Percentiles rank a stretch among this genome's conserved stretches.
Evolutionary conservation across 2,113 vertebrate genomes (phyloP).

Genomic region (Ptilonorhynchus violaceus): DNA sequence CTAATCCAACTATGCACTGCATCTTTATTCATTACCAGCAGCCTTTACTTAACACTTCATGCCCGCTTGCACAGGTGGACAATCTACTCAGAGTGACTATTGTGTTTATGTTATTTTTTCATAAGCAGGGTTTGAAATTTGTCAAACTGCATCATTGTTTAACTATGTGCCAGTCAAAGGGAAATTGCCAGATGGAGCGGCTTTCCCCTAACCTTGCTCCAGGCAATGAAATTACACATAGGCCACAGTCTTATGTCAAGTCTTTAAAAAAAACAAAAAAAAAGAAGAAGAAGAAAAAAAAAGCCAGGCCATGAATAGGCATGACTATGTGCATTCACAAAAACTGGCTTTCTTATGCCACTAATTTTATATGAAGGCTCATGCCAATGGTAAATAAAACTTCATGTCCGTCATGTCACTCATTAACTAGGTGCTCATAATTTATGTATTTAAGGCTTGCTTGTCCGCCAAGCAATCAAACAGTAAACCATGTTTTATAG

Average conservation of each 20-base stretch:
- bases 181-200: conserved; percentile 84
- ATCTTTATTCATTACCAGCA: conserved; percentile 82
- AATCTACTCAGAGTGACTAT: conserved; percentile 76
- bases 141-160: conserved; percentile 96
- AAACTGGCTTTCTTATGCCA: conserved; percentile 68
- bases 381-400: conserved; percentile 76
- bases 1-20: conserved; percentile 78
- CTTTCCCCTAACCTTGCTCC: conserved; percentile 81
- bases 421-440: conserved; percentile 80
- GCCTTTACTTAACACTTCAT: conserved; percentile 86
- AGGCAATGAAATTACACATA: conserved; percentile 80
- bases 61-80: conserved; percentile 87
- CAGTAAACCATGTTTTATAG: conserved; percentile 75
- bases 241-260: conserved; percentile 76
- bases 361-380: conserved; percentile 79
- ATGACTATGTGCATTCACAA: conserved; percentile 75
- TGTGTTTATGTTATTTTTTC: conserved; percentile 92
- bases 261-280: conserved; percentile 7
- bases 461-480: conserved; percentile 72
- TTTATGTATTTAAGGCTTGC: conserved; percentile 75
- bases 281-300: neutral
- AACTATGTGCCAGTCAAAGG: conserved; percentile 85
- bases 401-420: conserved; percentile 73
- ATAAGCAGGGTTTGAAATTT: conserved; percentile 91
- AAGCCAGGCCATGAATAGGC: conserved; percentile 71